Evolutionary conservation across 2,113 vertebrate species (phyloP), one percentile per base, ranked within the genome.

Genomic region (Bettongia penicillata): DNA sequence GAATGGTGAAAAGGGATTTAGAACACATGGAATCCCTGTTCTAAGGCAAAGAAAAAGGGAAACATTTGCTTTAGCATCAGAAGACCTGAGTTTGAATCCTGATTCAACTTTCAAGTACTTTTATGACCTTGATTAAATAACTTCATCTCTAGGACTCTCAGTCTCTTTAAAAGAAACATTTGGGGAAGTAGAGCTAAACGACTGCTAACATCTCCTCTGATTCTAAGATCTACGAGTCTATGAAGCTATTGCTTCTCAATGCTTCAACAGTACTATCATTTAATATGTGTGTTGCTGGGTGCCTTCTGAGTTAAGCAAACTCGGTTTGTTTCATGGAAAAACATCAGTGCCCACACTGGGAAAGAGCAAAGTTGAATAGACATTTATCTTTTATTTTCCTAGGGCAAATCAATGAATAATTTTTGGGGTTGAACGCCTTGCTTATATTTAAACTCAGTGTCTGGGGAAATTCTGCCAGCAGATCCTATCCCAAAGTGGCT

Each of bases 401-500:
- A 53, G 95, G 93, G 12, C 77, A 97, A 98, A 96, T 98, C 94
- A 96, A 90, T 97, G 94, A 97, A 91, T 95, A 97, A 97, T 91
- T 98, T 97, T 96, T 93, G 96, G 92, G 93, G 96, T 97, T 96
- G 97, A 97, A 96, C 90, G 90, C 51, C 51, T 98, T 84, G 68
- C 68, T 84, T 95, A 55, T 93, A 97, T 96, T 97, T 96, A 97
- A 95, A 91, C 28, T 91, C 31, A 25, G 0, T 89, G 51, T 96
- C 89, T 91, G 90, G 91, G 84, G 92, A 96, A 98, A 96, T 94
- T 94, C 96, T 97, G 49, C 95, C 95, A 97, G 68, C 94, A 55
- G 92, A 91, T 90, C 90, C 89, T 96, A 43, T 12, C 93, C 68
- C 92, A 94, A 95, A 25, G 57, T 90, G 92, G 94, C 91, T 97